phyloP scores from a whole-genome alignment of 2,113 vertebrate species.

The Dolichotis patagonum region DNA sequence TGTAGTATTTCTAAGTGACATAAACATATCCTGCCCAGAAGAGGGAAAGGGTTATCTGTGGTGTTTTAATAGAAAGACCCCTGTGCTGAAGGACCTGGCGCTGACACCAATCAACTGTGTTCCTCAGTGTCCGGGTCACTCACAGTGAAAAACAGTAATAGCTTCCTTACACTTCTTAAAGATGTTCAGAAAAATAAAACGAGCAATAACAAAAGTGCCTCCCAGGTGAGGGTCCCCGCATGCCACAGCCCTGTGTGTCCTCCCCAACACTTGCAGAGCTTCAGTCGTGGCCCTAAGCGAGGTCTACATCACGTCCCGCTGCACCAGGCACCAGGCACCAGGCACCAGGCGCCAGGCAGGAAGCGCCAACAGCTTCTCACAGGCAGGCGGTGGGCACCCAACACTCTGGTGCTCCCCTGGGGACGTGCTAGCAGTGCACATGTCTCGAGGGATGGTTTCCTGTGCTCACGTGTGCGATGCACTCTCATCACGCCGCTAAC shows the following conservation, averaged over 20 bases:
- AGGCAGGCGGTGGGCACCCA: not conserved
- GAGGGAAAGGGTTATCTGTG: not conserved
- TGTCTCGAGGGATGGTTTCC: not conserved
- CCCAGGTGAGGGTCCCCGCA: not conserved
- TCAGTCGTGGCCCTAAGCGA: not conserved
- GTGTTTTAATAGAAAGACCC: constrained; percentile 24
- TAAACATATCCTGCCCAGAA: not conserved
- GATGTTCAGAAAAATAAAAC: constrained; percentile 53
- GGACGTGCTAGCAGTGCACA: not conserved
- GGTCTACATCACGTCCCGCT: not conserved
- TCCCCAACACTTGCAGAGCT: no score
- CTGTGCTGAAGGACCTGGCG: not conserved
- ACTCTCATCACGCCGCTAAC: constrained; percentile 81
- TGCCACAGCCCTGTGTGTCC: not conserved
- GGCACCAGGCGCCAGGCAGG: not conserved
- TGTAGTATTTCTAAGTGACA: constrained; percentile 11
- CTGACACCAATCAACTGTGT: not conserved
- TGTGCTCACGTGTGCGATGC: not conserved
- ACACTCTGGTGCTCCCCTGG: not conserved
- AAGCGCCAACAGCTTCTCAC: not conserved
- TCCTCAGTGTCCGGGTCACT: not conserved
- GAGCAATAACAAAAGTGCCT: constrained; percentile 17
- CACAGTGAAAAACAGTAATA: not conserved
- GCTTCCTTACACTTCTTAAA: not conserved
- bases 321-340: no score